These are phyloP conservation scores for Ectobius pallidus DNA, from an alignment of 2,888 invertebrate species.

Conservation along the genomic window DNA sequence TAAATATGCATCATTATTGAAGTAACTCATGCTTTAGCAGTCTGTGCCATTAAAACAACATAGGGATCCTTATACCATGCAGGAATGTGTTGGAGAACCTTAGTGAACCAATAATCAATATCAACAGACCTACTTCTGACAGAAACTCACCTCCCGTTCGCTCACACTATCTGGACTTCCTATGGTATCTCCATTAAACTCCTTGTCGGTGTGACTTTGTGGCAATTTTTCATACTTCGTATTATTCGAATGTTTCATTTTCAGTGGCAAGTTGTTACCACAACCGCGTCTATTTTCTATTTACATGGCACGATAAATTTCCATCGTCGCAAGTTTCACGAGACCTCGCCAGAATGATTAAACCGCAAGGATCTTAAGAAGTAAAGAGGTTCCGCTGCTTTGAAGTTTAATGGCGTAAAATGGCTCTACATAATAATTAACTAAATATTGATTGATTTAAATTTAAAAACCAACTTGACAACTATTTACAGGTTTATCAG, in stretches of 20 bases:
- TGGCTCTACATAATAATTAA: too few species aligned
- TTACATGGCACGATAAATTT: constrained; percentile 40
- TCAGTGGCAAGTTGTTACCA: constrained; percentile 38
- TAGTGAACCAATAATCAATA: constrained; percentile 39
- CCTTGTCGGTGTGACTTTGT: constrained; percentile 50
- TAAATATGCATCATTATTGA: too few species aligned
- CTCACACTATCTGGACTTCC: constrained; percentile 42
- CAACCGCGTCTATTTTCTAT: constrained; percentile 26
- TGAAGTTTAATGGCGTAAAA: neutral
- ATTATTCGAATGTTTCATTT: constrained; percentile 54
- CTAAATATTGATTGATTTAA: too few species aligned
- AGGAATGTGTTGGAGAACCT: constrained; percentile 24
- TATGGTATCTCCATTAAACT: constrained; percentile 42
- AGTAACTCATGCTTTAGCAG: too few species aligned
- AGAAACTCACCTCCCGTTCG: constrained; percentile 41
- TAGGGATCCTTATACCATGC: neutral
- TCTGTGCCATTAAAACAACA: too few species aligned
- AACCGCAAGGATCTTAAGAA: neutral
- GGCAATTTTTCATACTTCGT: constrained; percentile 55
- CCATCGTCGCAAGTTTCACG: neutral
- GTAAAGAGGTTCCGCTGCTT: constrained; percentile 19
- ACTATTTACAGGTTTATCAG: too few species aligned
- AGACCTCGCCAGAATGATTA: constrained; percentile 4
- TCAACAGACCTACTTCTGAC: constrained; percentile 26
- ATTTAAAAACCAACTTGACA: too few species aligned